phyloP scores from a whole-genome alignment of 2,113 vertebrate species.

The Polypterus senegalus region DNA sequence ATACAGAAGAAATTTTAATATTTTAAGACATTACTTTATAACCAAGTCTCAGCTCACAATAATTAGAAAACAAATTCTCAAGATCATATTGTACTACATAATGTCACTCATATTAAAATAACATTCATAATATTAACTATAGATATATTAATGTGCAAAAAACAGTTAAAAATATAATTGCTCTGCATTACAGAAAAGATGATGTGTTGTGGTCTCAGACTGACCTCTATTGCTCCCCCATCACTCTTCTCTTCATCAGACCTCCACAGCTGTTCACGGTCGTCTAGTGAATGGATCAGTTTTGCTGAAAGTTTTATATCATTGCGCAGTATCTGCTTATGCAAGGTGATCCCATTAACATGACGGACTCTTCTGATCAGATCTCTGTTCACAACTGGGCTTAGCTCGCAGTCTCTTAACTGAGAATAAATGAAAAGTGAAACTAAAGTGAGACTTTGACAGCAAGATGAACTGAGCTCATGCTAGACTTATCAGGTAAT shows the following conservation, averaged over 20 bases:
- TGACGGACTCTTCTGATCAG: constrained; percentile 73
- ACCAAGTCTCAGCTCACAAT: too few relatives aligned
- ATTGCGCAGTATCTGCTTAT: constrained; percentile 77
- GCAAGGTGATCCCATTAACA: constrained; percentile 74
- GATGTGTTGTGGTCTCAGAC: not conserved
- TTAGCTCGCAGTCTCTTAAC: constrained; percentile 81
- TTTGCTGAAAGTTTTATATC: constrained; percentile 83
- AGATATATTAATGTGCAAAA: too few relatives aligned
- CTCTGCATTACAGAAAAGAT: too few relatives aligned
- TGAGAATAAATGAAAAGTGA: constrained; percentile 17
- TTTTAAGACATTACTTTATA: too few relatives aligned
- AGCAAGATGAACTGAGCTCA: not conserved
- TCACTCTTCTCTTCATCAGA: constrained; percentile 40
- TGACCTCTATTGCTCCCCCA: constrained; percentile 33
- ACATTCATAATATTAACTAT: too few relatives aligned
- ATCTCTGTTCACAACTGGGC: constrained; percentile 76
- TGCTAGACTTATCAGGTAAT: too few relatives aligned
- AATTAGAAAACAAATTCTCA: too few relatives aligned
- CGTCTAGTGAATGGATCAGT: constrained; percentile 74
- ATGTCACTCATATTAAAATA: too few relatives aligned
- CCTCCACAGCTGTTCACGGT: constrained; percentile 69
- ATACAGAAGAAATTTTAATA: too few relatives aligned
- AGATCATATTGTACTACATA: too few relatives aligned
- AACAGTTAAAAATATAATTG: too few relatives aligned
- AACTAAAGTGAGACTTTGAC: not conserved